Evolutionary conservation across 2,888 invertebrate genomes (phyloP), one percentile per base, ranked within the genome.

Genomic region (Eucera pruinosa): DNA sequence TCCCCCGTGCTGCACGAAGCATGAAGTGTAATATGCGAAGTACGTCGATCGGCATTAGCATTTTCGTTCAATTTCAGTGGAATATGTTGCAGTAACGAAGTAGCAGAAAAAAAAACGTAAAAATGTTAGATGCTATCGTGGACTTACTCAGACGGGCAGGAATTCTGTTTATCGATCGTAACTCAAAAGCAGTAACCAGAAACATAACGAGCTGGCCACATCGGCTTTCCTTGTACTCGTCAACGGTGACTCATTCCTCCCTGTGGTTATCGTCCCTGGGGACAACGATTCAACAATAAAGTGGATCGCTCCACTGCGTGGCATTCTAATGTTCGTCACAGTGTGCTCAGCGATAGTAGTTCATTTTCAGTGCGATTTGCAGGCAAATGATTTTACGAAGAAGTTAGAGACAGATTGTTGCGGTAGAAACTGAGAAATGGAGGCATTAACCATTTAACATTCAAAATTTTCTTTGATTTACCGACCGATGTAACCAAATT

Each of bases 191-290:
- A 45, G 62, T 48, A 62, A 60, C 64, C 67, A 64, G 79, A 68
- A 71, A 75, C 70, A 67, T 74, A 77, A 73, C 77, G 71, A 80
- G 81, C 55, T 45, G 50, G 55, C 45, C 62, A 52, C 65, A 55
- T 52, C 39, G 66, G 71, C 64, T 77, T 81, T 83, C 64, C 71
- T 74, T 61, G 45, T 47, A 55, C 48, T 73, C 78, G 50, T 43
- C 69, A 67, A 68, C 70, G 75, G 58, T 83, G 83, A 83, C 78
- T 83, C 83, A 83, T 60, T 45, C 30, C 27, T 68, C 81, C 62
- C 70, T 58, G 47, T 36, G 65, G 64, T 70, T 73, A 83, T 73
- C 68, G 78, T 82, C 74, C 39, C 70, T 7, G 30, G 76, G 76
- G 79, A 82, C 58, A 58, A 27, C 61, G 66, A 78, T 79, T 69